A percentile compares a stretch with the other conserved stretches of the same genome.
These are phyloP conservation scores for Drosophila miranda DNA, from an alignment of 1,140 invertebrate species.

Conservation along the genomic window DNA sequence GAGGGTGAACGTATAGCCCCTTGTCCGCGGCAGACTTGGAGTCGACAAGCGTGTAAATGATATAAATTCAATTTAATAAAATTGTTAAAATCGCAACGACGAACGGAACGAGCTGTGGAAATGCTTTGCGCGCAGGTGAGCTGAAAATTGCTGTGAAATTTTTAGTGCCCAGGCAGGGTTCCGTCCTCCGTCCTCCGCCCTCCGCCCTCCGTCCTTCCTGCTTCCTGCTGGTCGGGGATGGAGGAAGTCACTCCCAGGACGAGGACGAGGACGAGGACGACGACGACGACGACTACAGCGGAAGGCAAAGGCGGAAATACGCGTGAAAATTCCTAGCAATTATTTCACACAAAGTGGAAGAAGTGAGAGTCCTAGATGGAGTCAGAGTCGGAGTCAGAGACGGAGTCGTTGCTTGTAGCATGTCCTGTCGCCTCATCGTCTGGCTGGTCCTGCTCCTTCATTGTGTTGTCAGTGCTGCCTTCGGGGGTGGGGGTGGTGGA, in stretches of 20 bases:
- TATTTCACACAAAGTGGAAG: constrained; percentile 75
- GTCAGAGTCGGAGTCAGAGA: neutral
- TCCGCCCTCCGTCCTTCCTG: no score
- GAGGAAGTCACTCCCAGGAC: constrained; percentile 34
- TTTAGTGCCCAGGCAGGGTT: constrained; percentile 42
- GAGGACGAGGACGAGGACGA: no score
- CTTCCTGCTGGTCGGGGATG: neutral
- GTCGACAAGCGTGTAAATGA: constrained; percentile 82
- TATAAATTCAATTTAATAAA: constrained; percentile 83
- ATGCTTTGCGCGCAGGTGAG: constrained; percentile 80
- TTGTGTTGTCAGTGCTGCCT: constrained; percentile 28
- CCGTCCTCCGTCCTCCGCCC: no score
- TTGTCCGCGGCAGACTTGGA: constrained; percentile 56
- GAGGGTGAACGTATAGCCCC: constrained; percentile 7
- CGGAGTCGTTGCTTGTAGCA: constrained; percentile 7
- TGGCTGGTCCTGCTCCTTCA: constrained; percentile 29
- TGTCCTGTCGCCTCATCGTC: constrained; percentile 36
- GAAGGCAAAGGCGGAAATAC: constrained; percentile 62
- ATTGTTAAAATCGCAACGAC: constrained; percentile 81
- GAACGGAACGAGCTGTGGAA: constrained; percentile 66
- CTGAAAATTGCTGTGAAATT: constrained; percentile 76
- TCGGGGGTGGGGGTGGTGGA: neutral
- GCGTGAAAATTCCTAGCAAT: constrained; percentile 79
- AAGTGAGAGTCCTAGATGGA: constrained; percentile 9
- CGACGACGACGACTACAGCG: constrained; percentile 7